Percentiles rank a stretch among this genome's conserved stretches.
These are phyloP conservation scores for Hemithea aestivaria DNA, from an alignment of 2,888 invertebrate genomes.

Conservation along the genomic window DNA sequence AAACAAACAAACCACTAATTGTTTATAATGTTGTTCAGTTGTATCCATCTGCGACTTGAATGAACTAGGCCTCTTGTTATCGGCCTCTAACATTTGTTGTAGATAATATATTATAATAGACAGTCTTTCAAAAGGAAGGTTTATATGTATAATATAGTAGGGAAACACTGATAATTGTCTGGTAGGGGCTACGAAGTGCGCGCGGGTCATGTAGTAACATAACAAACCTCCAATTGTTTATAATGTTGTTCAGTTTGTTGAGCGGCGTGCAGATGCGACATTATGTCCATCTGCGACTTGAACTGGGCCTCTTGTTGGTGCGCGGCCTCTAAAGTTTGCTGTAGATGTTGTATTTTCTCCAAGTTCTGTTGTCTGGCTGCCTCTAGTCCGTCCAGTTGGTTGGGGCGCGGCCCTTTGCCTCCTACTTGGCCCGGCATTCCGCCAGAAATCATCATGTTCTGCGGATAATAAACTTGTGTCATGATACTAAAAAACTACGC, in stretches of 20 bases:
- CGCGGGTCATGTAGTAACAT: background rate
- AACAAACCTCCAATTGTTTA: conserved; percentile 83
- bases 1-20: no score
- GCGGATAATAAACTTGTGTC: conserved; percentile 5
- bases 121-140: no score
- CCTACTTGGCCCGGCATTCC: conserved; percentile 58
- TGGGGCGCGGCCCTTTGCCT: conserved; percentile 53
- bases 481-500: background rate
- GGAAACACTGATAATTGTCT: no score
- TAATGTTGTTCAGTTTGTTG: conserved; percentile 90
- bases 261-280: conserved; percentile 85
- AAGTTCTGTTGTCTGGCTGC: conserved; percentile 88
- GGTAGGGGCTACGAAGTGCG: no score
- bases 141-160: no score
- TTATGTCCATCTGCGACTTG: conserved; percentile 87
- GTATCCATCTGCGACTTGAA: no score
- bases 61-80: no score
- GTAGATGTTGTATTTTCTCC: conserved; percentile 85
- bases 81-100: conserved; percentile 87
- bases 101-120: conserved; percentile 85
- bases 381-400: conserved; percentile 80
- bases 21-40: no score
- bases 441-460: conserved; percentile 67
- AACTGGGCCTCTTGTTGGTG: conserved; percentile 87
- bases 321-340: conserved; percentile 88